Base-by-base conservation (phyloP, 2,888 invertebrate genomes). In the Busseola fusca region DNA sequence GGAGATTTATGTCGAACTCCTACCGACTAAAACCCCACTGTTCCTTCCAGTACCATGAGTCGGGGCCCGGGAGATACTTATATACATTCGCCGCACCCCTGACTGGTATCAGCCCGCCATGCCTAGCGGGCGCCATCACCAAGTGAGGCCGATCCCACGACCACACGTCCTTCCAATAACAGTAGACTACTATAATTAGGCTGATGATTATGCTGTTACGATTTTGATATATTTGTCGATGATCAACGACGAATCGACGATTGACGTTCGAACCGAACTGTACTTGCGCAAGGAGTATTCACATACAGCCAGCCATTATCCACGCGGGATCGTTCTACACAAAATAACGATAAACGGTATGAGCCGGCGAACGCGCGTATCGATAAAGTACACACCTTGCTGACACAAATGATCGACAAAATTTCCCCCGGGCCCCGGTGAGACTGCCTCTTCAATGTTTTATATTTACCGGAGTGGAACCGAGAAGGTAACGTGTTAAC, bases 321-420 rank as follows among this genome's bases (percentile, higher is more conserved):
- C 71, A 74, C 66, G 14, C 63, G 73, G 73, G 72, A 74, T 76
- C 73, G 27, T 34, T 83, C 54, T 69, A 48, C 74, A 72, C 75
- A 60, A 74, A 72, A 83, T 85, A 75, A 81, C 76, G 71, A 78
- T 82, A 81, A 84, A 78, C 72, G 78, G 56, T 67, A 74, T 74
- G 63, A 78, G 80, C 72, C 72, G 81, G 81, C 79, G 81, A 87
- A 84, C 72, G 67, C 74, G 65, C 78, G 74, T 86, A 78, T 89
- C 87, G 87, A 87, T 89, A 88, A 87, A 86, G 84, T 86, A 87
- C 86, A 77, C 80, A 84, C 81, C 84, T 82, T 84, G 87, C 85
- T 86, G 87, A 90, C 88, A 87, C 85, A 89, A 91, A 91, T 89
- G 87, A 90, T 91, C 89, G 87, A 86, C 88, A 87, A 88, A 87